These are phyloP conservation scores for Tragopan temminckii DNA, from an alignment of 2,797 vertebrate genomes.

Conservation along the genomic window DNA sequence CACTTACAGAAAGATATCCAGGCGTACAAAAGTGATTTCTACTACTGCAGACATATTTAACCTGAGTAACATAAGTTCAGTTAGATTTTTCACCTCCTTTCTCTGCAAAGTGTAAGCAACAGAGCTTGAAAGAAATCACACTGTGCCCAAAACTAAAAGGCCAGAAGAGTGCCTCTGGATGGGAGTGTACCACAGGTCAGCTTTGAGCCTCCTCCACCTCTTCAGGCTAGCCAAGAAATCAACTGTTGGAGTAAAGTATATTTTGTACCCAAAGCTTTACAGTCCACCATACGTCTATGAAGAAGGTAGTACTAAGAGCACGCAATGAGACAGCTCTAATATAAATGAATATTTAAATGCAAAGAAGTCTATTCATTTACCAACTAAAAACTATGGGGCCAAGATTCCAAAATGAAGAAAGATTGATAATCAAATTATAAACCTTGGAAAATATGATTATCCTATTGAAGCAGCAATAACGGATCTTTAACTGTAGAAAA, in stretches of 20 bases:
- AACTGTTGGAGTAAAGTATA: neutral
- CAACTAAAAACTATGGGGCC: neutral
- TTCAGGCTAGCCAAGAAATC: neutral
- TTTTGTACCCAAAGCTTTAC: neutral
- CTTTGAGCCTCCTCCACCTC: neutral
- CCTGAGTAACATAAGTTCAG: neutral
- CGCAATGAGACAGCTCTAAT: neutral
- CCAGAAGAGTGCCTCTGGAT: neutral
- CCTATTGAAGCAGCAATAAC: constrained; percentile 3
- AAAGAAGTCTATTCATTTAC: neutral
- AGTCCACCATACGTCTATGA: neutral
- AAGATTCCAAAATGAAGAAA: neutral
- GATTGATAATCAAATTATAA: neutral
- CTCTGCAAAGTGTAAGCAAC: neutral
- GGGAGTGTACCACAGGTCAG: neutral
- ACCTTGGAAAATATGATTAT: neutral
- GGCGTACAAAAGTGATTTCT: neutral
- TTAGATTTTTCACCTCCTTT: neutral
- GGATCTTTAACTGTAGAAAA: neutral
- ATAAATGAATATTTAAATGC: neutral
- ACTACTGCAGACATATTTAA: neutral
- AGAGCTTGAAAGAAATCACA: neutral
- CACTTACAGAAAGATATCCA: neutral
- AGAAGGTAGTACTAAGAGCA: neutral
- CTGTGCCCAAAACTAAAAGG: neutral